phyloP scores from a whole-genome alignment of 2,113 vertebrate species.

The Scomber colias region DNA sequence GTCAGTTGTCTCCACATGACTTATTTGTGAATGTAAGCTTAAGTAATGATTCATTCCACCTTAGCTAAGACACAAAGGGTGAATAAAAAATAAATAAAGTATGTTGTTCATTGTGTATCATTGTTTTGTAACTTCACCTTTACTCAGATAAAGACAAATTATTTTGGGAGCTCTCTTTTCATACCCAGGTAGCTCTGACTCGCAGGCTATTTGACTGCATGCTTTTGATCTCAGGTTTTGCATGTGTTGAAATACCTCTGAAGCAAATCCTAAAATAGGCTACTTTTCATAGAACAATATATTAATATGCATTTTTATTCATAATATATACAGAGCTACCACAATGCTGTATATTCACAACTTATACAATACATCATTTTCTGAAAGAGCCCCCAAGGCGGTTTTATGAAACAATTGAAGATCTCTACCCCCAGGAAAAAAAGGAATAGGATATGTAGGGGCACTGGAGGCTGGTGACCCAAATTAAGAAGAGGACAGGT shows the following conservation, averaged over 20 bases:
- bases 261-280: constrained; percentile 52
- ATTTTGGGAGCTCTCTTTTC: constrained; percentile 50
- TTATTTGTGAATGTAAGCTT: constrained; percentile 7
- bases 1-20: constrained; percentile 16
- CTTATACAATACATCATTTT: constrained; percentile 44
- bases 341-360: constrained; percentile 41
- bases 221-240: constrained; percentile 66
- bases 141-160: constrained; percentile 54
- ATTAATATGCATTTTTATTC: constrained; percentile 68
- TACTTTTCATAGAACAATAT: constrained; percentile 47
- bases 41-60: constrained; percentile 6
- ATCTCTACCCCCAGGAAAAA: constrained; percentile 26
- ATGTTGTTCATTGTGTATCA: constrained; percentile 13
- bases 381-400: constrained; percentile 11
- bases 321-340: constrained; percentile 34
- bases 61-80: not conserved
- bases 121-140: constrained; percentile 21
- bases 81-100: constrained; percentile 4
- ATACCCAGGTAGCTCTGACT: constrained; percentile 50
- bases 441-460: constrained; percentile 2
- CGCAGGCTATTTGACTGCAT: constrained; percentile 27
- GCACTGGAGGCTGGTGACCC: constrained; percentile 24
- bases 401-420: constrained; percentile 32
- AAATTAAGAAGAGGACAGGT: constrained; percentile 37
- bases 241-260: constrained; percentile 56